Evolutionary conservation across 1,140 invertebrate species (phyloP).

Genomic region (Nautilus pompilius): DNA sequence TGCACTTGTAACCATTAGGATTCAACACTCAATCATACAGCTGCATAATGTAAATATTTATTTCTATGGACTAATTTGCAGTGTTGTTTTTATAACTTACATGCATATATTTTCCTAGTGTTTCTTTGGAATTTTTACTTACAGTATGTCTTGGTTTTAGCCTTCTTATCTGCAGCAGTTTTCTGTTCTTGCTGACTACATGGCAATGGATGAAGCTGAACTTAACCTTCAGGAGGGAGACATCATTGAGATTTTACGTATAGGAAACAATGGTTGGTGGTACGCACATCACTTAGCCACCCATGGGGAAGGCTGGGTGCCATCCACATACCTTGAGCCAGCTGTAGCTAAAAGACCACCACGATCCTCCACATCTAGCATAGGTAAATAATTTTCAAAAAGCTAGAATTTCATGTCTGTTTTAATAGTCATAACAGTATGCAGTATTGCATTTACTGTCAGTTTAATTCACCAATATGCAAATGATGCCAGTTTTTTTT

Average conservation of each 20-base stretch:
- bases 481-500: too few species aligned
- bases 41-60: too few species aligned
- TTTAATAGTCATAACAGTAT: too few species aligned
- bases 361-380: constrained; percentile 56
- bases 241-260: constrained; percentile 74
- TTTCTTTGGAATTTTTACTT: too few species aligned
- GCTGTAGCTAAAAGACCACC: constrained; percentile 37
- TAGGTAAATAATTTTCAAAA: constrained; percentile 48
- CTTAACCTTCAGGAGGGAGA: constrained; percentile 86
- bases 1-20: too few species aligned
- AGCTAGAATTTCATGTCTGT: too few species aligned
- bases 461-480: too few species aligned
- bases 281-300: constrained; percentile 76
- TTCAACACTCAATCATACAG: too few species aligned
- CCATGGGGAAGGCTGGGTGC: constrained; percentile 85
- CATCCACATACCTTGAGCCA: constrained; percentile 86
- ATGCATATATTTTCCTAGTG: background rate
- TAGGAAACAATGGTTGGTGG: constrained; percentile 95
- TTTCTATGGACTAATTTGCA: too few species aligned
- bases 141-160: constrained; percentile 16
- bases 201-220: constrained; percentile 77
- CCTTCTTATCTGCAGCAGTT: constrained; percentile 41
- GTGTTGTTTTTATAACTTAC: too few species aligned
- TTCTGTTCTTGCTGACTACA: constrained; percentile 82
- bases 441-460: too few species aligned